Percentiles rank a stretch among this genome's conserved stretches.
These are phyloP conservation scores for Entomyzon cyanotis DNA, from an alignment of 2,113 vertebrate species.

Conservation along the genomic window DNA sequence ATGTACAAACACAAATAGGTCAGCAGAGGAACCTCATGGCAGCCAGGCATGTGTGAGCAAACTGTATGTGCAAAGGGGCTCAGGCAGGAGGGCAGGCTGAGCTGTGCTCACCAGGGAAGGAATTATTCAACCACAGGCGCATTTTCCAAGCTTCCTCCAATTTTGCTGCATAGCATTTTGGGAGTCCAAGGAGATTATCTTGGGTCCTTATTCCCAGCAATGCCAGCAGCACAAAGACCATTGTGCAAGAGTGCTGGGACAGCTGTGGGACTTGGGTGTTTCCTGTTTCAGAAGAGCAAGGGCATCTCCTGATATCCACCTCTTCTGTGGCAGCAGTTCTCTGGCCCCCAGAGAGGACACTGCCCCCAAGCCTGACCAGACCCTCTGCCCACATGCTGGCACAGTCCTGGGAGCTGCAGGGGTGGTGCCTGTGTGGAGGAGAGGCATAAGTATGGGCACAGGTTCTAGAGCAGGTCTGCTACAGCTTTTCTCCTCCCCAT, in stretches of 20 bases:
- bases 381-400: accelerated
- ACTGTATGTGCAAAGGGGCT: no score
- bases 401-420: background rate
- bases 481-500: background rate
- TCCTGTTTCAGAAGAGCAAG: background rate
- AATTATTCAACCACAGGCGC: background rate
- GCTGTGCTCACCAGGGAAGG: background rate
- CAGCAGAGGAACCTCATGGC: background rate
- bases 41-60: background rate
- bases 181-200: background rate
- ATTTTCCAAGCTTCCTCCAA: background rate
- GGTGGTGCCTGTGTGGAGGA: accelerated
- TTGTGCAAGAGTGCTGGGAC: accelerated
- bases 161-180: background rate
- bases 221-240: background rate
- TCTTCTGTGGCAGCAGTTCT: background rate
- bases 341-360: accelerated
- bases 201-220: background rate
- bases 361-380: background rate
- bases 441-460: accelerated
- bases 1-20: accelerated
- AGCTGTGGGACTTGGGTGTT: background rate
- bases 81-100: background rate
- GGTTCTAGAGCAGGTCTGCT: background rate
- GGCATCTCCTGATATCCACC: background rate